Conservation (phyloP, 2,113 vertebrate species). For the Corythornis cristatus region DNA sequence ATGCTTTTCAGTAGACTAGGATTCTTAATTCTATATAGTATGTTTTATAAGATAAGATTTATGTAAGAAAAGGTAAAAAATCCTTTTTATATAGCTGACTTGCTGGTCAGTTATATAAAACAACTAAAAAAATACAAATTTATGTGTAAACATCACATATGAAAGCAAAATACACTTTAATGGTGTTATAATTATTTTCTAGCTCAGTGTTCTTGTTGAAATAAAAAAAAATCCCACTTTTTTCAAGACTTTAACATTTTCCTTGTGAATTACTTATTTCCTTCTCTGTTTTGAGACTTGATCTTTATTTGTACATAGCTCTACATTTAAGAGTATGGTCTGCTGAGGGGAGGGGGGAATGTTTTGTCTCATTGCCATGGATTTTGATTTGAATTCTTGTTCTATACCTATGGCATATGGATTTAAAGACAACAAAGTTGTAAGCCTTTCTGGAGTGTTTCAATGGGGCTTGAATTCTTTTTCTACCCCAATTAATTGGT, state of each 20-base stretch:
- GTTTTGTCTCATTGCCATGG: neutral
- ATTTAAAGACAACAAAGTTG: neutral
- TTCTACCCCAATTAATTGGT: neutral
- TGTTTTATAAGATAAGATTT: neutral
- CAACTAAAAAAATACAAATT: neutral
- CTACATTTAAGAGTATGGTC: neutral
- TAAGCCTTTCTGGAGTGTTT: neutral
- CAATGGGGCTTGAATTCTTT: neutral
- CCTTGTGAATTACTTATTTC: neutral
- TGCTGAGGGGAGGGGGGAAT: neutral
- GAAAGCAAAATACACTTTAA: neutral
- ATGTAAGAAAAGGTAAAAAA: neutral
- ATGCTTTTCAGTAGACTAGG: neutral
- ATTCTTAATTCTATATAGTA: neutral
- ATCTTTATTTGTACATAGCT: neutral
- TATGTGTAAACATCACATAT: rapidly evolving
- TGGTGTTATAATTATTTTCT: neutral
- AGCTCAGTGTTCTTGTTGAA: neutral
- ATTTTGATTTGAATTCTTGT: neutral
- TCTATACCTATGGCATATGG: neutral
- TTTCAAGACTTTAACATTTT: neutral
- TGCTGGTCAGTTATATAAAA: neutral
- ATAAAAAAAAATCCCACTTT: neutral
- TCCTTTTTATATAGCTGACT: no score
- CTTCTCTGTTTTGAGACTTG: neutral